Percentiles rank a stretch among this genome's conserved stretches.
Conservation (phyloP, 1,140 invertebrate genomes). For the Nephila pilipes region DNA sequence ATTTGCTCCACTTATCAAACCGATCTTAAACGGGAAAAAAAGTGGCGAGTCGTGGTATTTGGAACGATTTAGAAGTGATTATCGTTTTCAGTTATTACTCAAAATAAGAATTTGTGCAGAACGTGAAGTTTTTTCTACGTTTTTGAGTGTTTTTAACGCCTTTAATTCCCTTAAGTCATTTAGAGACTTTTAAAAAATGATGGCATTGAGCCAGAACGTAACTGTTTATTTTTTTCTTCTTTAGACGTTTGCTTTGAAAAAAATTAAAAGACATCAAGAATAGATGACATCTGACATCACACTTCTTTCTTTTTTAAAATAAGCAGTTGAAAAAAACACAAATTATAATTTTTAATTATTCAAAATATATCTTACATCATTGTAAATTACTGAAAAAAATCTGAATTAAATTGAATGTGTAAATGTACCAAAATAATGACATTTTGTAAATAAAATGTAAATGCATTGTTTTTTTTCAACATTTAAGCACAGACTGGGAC, state of each 20-base stretch:
- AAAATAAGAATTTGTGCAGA: not conserved
- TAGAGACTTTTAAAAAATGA: not conserved
- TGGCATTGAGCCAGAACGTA: not conserved
- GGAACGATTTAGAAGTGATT: constrained; percentile 43
- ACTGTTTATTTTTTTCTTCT: not conserved
- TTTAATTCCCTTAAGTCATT: not conserved
- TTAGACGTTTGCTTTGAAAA: not conserved
- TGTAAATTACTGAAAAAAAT: too few species aligned
- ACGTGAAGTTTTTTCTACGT: not conserved
- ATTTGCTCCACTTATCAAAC: not conserved
- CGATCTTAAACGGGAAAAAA: not conserved
- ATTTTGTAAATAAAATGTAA: too few species aligned
- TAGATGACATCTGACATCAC: not conserved
- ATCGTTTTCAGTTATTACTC: constrained; percentile 23
- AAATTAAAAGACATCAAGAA: not conserved
- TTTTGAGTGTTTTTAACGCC: constrained; percentile 18
- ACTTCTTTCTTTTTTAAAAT: too few species aligned
- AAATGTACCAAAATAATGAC: too few species aligned
- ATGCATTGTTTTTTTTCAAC: too few species aligned
- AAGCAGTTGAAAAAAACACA: too few species aligned
- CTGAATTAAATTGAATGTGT: too few species aligned
- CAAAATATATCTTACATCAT: too few species aligned
- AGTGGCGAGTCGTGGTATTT: not conserved
- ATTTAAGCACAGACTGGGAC: too few species aligned
- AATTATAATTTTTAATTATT: too few species aligned